Conservation (phyloP, 2,797 vertebrate genomes). For the Lepidocolaptes lacrymiger region DNA sequence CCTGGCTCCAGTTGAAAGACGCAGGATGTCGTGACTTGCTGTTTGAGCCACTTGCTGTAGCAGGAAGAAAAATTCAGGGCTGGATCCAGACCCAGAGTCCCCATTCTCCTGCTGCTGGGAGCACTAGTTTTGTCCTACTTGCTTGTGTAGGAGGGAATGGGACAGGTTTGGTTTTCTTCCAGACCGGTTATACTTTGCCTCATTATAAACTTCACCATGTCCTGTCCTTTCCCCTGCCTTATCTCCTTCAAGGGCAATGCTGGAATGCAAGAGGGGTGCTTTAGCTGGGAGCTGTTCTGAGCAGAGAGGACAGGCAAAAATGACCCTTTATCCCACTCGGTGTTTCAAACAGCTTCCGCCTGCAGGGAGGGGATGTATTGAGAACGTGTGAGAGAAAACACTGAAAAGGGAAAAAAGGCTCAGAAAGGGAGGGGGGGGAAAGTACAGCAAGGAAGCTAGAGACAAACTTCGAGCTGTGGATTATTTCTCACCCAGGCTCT, state of each 20-base stretch:
- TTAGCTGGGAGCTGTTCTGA: slow-evolving; percentile 2
- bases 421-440: neutral
- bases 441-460: slow-evolving; percentile 35
- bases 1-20: neutral
- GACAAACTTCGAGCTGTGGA: slow-evolving; percentile 44
- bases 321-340: neutral
- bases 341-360: slow-evolving; percentile 29
- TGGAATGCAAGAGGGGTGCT: neutral
- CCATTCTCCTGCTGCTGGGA: neutral
- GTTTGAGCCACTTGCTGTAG: neutral
- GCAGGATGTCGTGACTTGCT: neutral
- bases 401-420: neutral
- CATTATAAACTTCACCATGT: neutral
- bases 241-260: slow-evolving; percentile 26
- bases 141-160: neutral
- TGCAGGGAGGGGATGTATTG: neutral
- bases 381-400: slow-evolving; percentile 52
- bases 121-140: neutral
- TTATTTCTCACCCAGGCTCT: slow-evolving; percentile 65
- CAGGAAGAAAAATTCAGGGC: neutral
- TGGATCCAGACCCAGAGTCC: neutral
- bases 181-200: neutral
- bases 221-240: neutral
- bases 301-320: neutral
- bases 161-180: slow-evolving; percentile 11